Percentiles rank a stretch among this genome's conserved stretches.
Conservation (phyloP, 2,888 invertebrate species). For the Biston stratarius region DNA sequence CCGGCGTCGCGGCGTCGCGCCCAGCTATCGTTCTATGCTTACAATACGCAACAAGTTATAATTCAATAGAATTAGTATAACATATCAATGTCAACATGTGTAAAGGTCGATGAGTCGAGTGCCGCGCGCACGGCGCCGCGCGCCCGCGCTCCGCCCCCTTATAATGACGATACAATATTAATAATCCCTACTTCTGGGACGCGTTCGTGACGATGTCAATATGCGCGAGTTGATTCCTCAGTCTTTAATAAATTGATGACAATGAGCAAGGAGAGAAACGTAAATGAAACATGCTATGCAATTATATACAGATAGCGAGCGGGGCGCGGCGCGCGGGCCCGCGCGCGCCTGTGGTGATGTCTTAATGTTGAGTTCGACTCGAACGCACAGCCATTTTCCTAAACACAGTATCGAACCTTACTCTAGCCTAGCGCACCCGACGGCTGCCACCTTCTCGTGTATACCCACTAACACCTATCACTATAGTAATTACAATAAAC, state of each 20-base stretch:
- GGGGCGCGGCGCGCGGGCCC: conserved; percentile 59
- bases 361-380: conserved; percentile 76
- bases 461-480: conserved; percentile 74
- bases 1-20: conserved; percentile 8
- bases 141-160: conserved; percentile 41
- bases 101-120: conserved; percentile 82
- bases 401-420: conserved; percentile 76
- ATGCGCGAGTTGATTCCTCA: conserved; percentile 86
- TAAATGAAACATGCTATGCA: conserved; percentile 84
- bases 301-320: conserved; percentile 80
- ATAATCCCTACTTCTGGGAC: conserved; percentile 71
- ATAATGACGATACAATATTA: conserved; percentile 59
- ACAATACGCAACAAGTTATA: conserved; percentile 85
- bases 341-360: conserved; percentile 58
- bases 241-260: conserved; percentile 86
- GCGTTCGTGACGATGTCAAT: conserved; percentile 83
- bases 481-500: conserved; percentile 75
- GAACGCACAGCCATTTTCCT: conserved; percentile 82
- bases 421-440: conserved; percentile 71
- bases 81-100: conserved; percentile 86
- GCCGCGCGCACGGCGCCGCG: conserved; percentile 50
- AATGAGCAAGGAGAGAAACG: conserved; percentile 83
- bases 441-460: conserved; percentile 72
- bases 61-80: conserved; percentile 86
- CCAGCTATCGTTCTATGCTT: conserved; percentile 62